Evolutionary conservation across 1,140 invertebrate species (phyloP), one percentile per base, ranked within the genome.

Genomic region (Holcopasites calliopsidis): DNA sequence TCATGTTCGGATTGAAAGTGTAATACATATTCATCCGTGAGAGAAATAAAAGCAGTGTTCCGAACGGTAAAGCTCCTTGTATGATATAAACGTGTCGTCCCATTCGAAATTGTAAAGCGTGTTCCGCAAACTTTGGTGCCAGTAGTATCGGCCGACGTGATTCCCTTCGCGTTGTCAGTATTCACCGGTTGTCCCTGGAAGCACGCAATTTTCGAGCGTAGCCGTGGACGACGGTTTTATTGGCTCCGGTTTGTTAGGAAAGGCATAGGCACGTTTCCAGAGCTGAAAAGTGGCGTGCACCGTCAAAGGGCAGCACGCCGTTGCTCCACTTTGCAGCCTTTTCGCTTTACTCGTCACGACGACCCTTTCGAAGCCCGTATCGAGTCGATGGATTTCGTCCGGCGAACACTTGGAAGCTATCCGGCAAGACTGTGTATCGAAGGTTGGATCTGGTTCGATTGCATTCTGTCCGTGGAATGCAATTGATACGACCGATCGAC

Each of bases 391-490:
- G 62, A 75, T 74, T 79, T 62, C 52, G 50, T 28, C n/a, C 5
- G 21, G 23, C 13, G n/a, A n/a, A n/a, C n/a, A n/a, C n/a, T n/a
- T n/a, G n/a, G n/a, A n/a, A n/a, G n/a, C n/a, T n/a, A n/a, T n/a
- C n/a, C n/a, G n/a, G n/a, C 18, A 7, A 23, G 57, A 55, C 16
- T 21, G 42, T 60, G 40, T 49, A 44, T 42, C 44, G 38, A 47
- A 38, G 33, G 16, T 35, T 50, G 18, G 40, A 42, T 35, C 57
- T 44, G 69, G 31, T 65, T 58, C 40, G 13, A 80, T 74, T 74
- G 69, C 69, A 55, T 73, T 80, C 77, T 80, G 23, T 31, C 55
- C 16, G 13, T n/a, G 70, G 61, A 68, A 60, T 61, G 70, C 62
- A 44, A 80, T 75, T 50, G 52, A 61, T 62, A 69, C 52, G 50